Evolutionary conservation across 64 coral and sea anemone species (phyloP), one percentile per base, ranked within the genome.

Genomic region (Dendrophyllia cribrosa): DNA sequence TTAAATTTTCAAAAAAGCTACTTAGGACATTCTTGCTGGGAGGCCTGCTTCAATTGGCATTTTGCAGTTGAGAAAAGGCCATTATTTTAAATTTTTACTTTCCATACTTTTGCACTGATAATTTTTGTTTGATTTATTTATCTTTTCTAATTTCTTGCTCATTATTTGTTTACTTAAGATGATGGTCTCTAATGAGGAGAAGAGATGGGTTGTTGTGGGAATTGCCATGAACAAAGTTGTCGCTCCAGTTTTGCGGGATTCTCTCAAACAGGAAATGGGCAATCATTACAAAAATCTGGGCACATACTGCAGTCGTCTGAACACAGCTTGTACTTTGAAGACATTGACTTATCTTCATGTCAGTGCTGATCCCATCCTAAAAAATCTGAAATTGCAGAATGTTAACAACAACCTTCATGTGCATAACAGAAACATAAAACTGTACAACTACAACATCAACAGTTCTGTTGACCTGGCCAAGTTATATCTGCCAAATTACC

Each of bases 181-280:
- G 70, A 79, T 79, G 77, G 56, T 82, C 9, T 66, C 75, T 25
- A 74, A 95, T n/a, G 76, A 91, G 14, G 46, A 91, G 26, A 95
- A 87, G 34, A 67, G 93, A 25, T 95, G 93, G 93, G 24, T 95
- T 65, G 88, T 95, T 13, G 51, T 86, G 56, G 93, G 93, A 21
- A 79, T 95, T 61, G 70, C 76, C 47, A 72, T 95, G 52, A 86
- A 91, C 62, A 85, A 95, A n/a, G 78, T 95, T 5, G 52, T 85
- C 22, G 74, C 76, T 15, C 88, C 93, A 55, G 79, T 73, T 52
- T 69, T 91, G 47, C 71, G 82, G 4, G 34, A 71, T 86, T 86
- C 86, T 79, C 73, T 91, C 55, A 50, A 66, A 16, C 46, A 59
- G 24, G 66, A 85, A 34, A 91, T 95, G 24, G 26, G 5, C n/a